Evolutionary conservation across 2,888 invertebrate species (phyloP).

Genomic region (Melanostoma scalare): DNA sequence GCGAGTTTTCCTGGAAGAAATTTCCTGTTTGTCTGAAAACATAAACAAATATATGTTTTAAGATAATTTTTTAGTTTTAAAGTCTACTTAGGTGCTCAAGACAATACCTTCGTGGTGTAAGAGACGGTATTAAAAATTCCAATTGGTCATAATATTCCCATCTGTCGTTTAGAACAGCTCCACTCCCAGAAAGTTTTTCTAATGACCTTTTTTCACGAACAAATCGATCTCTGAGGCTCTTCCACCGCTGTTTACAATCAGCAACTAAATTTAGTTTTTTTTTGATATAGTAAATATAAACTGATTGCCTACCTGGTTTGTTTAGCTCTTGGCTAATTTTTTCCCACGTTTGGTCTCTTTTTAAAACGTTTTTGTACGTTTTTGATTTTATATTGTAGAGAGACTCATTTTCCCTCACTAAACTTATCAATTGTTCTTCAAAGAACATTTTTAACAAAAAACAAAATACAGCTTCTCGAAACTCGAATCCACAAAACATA

Average conservation of each 20-base stretch:
- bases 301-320: neutral
- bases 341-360: neutral
- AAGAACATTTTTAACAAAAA: neutral
- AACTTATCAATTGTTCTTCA: neutral
- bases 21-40: neutral
- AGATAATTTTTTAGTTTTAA: neutral
- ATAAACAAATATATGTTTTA: neutral
- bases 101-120: conserved; percentile 13
- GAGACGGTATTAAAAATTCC: conserved; percentile 3
- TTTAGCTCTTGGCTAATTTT: neutral
- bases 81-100: neutral
- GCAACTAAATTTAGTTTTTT: conserved; percentile 4
- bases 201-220: conserved; percentile 21
- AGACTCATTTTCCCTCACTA: neutral
- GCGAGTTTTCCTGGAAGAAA: neutral
- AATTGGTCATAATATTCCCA: conserved; percentile 8
- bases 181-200: conserved; percentile 19
- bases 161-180: conserved; percentile 13
- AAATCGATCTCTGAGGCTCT: conserved; percentile 16
- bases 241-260: conserved; percentile 7
- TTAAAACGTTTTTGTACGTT: neutral
- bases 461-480: too few relatives aligned
- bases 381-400: neutral
- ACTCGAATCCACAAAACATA: too few relatives aligned
- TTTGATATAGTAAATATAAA: neutral